These are phyloP conservation scores for Trachymyrmex cornetzi DNA, from an alignment of 1,140 invertebrate genomes.

Conservation along the genomic window DNA sequence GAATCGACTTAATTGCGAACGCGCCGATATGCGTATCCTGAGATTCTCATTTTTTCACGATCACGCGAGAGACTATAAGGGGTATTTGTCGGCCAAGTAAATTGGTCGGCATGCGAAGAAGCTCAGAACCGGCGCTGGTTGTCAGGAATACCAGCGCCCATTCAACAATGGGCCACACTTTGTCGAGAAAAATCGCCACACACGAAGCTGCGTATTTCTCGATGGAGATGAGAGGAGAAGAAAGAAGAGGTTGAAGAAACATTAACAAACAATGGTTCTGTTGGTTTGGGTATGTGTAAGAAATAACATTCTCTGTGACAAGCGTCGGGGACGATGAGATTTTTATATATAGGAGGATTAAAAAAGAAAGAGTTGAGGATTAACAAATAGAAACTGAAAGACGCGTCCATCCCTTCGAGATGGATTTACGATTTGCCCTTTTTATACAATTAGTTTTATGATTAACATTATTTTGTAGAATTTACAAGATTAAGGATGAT, in stretches of 20 bases:
- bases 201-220: slow-evolving; percentile 73
- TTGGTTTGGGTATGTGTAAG: slow-evolving; percentile 68
- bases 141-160: slow-evolving; percentile 58
- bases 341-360: not conserved
- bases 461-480: not conserved
- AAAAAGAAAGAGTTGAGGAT: not conserved
- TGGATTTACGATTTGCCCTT: not conserved
- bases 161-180: slow-evolving; percentile 66
- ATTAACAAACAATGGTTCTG: slow-evolving; percentile 84
- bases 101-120: slow-evolving; percentile 70
- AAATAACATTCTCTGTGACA: slow-evolving; percentile 71
- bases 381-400: slow-evolving; percentile 5
- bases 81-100: slow-evolving; percentile 65
- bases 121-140: slow-evolving; percentile 46
- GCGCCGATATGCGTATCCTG: not conserved
- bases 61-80: slow-evolving; percentile 46
- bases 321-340: slow-evolving; percentile 47
- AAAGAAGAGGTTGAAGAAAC: slow-evolving; percentile 40
- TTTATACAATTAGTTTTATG: not conserved
- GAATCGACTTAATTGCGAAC: slow-evolving; percentile 2
- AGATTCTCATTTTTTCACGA: slow-evolving; percentile 34
- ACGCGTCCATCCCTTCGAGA: not conserved
- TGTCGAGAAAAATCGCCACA: slow-evolving; percentile 80
- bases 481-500: not conserved
- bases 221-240: slow-evolving; percentile 36